Conservation (phyloP, 1,140 invertebrate species). For the Nomia melanderi region DNA sequence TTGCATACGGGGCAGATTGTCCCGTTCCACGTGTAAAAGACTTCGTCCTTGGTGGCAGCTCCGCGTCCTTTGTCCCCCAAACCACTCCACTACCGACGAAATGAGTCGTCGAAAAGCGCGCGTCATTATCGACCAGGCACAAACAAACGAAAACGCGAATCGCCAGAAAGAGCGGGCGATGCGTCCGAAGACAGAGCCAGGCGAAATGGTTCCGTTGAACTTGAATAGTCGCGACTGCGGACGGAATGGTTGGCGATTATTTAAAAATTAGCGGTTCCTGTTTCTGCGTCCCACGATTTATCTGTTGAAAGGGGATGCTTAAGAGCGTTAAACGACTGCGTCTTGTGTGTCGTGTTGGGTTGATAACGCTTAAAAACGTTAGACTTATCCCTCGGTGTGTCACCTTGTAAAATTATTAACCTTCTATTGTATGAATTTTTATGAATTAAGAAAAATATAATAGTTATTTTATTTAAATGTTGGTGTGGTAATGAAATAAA, state of each 20-base stretch:
- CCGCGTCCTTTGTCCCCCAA: constrained; percentile 46
- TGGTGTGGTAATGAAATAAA: no score
- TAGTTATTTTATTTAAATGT: no score
- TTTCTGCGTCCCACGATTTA: constrained; percentile 34
- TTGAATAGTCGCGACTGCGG: not conserved
- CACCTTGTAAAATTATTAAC: no score
- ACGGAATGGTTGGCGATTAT: constrained; percentile 54
- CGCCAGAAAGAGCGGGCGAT: not conserved
- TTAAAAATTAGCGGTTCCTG: constrained; percentile 52
- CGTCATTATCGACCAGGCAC: constrained; percentile 43
- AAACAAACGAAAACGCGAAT: constrained; percentile 5
- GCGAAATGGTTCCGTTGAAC: constrained; percentile 23
- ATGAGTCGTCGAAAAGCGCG: constrained; percentile 46
- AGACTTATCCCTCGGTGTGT: constrained; percentile 26
- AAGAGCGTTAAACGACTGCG: constrained; percentile 57
- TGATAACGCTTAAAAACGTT: constrained; percentile 66
- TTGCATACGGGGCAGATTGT: constrained; percentile 69
- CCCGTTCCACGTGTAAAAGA: constrained; percentile 58
- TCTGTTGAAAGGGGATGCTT: constrained; percentile 34
- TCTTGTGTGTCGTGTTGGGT: constrained; percentile 55
- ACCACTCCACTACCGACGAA: not conserved
- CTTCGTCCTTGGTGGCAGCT: constrained; percentile 52
- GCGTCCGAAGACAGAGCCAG: not conserved
- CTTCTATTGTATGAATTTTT: no score
- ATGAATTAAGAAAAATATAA: no score